Evolutionary conservation across 2,797 vertebrate genomes (phyloP).

Genomic region (Pteropus rufus): DNA sequence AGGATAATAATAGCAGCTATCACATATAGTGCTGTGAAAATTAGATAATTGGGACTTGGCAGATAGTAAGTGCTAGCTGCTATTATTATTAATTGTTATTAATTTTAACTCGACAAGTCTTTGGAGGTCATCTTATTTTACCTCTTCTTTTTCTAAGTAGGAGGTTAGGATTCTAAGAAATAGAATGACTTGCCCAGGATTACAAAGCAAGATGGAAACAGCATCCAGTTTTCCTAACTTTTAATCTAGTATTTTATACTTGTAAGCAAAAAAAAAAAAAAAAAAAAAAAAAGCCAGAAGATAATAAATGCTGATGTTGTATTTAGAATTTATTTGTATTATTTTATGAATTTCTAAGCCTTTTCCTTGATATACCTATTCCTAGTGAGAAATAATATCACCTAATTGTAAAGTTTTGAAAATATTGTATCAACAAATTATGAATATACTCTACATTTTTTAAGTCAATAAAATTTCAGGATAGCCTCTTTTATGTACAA

Average conservation of each 20-base stretch:
- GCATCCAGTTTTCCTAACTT: neutral
- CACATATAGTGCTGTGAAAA: neutral
- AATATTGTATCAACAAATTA: neutral
- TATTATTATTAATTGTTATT: neutral
- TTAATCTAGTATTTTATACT: neutral
- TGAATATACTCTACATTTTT: neutral
- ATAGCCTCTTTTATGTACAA: conserved; percentile 64
- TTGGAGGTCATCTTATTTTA: neutral
- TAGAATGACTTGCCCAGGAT: neutral
- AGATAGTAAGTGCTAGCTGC: neutral
- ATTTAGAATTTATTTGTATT: neutral
- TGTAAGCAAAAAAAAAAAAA: neutral
- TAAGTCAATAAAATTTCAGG: conserved; percentile 61
- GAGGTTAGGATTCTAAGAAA: neutral
- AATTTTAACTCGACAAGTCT: neutral
- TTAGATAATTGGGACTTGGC: neutral
- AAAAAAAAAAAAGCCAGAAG: neutral
- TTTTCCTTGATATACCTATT: neutral
- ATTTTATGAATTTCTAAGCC: neutral
- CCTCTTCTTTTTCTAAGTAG: neutral
- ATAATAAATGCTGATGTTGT: neutral
- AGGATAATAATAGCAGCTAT: neutral
- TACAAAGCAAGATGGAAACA: neutral
- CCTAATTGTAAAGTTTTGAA: neutral
- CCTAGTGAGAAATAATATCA: neutral